These are phyloP conservation scores for Thryonomys swinderianus DNA, from an alignment of 2,113 vertebrate genomes.

Conservation along the genomic window DNA sequence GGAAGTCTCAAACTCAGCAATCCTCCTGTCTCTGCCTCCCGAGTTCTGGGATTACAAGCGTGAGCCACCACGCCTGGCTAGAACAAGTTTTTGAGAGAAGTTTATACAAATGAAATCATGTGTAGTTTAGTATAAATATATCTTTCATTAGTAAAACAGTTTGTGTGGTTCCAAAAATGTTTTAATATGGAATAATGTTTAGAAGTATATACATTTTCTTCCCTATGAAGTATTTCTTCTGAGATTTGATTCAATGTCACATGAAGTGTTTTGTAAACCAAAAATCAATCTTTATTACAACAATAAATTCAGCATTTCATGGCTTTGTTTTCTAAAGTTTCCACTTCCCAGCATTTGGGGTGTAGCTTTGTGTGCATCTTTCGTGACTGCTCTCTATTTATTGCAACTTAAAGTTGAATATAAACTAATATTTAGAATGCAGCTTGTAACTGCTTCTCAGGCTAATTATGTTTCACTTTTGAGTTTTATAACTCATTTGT, in stretches of 20 bases:
- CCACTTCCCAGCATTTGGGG: neutral
- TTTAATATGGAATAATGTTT: neutral
- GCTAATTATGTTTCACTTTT: neutral
- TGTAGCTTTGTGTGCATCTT: neutral
- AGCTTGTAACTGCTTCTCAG: neutral
- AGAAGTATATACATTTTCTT: neutral
- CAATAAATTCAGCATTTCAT: neutral
- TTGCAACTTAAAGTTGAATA: neutral
- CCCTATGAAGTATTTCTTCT: neutral
- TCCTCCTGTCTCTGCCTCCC: too few species aligned
- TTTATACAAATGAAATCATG: neutral
- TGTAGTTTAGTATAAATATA: neutral
- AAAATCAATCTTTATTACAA: slow-evolving; percentile 40
- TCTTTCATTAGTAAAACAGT: neutral
- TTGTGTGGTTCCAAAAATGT: neutral
- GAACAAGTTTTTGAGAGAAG: neutral
- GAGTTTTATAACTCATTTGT: neutral
- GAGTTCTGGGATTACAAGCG: too few species aligned
- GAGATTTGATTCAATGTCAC: neutral
- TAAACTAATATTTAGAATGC: neutral
- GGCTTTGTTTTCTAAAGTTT: neutral
- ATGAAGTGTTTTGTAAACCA: neutral
- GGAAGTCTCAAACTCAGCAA: too few species aligned
- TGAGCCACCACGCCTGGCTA: too few species aligned
- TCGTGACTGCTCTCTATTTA: neutral